phyloP scores from a whole-genome alignment of 2,888 invertebrate species.

The Heliconius erato region DNA sequence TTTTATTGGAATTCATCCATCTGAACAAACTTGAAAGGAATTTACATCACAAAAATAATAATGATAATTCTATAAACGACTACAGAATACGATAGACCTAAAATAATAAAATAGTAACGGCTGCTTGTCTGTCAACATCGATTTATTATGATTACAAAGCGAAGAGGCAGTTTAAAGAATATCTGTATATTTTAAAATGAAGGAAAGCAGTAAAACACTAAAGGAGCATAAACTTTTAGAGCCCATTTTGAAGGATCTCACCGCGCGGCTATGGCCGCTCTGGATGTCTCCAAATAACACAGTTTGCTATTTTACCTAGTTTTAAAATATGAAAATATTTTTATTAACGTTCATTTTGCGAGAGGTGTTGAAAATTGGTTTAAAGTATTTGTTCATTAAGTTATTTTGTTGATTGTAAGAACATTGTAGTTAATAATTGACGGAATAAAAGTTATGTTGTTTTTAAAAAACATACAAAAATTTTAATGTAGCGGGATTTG shows the following conservation, averaged over 20 bases:
- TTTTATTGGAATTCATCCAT: background rate
- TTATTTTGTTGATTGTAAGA: background rate
- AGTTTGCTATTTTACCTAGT: background rate
- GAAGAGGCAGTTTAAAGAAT: conserved; percentile 6
- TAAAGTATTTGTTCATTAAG: background rate
- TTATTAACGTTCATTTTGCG: background rate
- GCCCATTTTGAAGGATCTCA: conserved; percentile 12
- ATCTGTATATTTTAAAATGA: conserved; percentile 29
- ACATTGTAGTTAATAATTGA: too few species aligned
- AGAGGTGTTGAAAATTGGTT: background rate
- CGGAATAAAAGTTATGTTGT: too few species aligned
- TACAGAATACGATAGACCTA: background rate
- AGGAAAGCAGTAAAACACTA: conserved; percentile 25
- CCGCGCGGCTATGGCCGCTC: background rate
- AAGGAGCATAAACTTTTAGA: conserved; percentile 27
- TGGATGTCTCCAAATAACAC: background rate
- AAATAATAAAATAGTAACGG: conserved; percentile 2
- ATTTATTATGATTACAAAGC: conserved; percentile 27
- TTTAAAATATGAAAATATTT: background rate
- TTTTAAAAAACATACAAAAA: too few species aligned
- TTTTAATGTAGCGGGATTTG: too few species aligned
- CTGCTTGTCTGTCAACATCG: background rate
- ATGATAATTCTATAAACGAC: background rate
- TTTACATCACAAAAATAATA: background rate
- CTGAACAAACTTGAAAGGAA: background rate